phyloP scores from a whole-genome alignment of 2,888 invertebrate species.

The Chrysopilus asiliformis region DNA sequence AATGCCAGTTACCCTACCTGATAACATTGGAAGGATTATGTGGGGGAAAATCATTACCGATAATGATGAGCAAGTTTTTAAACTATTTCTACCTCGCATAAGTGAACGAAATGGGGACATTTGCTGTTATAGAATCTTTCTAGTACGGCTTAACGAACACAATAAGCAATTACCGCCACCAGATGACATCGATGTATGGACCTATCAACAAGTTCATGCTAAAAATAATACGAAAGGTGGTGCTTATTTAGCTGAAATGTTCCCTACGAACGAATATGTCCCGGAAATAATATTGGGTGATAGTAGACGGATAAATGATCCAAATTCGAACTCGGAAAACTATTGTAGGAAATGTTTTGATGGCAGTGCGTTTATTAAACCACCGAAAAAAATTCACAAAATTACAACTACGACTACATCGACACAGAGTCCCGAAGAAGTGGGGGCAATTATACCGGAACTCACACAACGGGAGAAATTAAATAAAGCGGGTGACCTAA shows the following conservation, averaged over 20 bases:
- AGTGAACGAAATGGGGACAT: conserved; percentile 78
- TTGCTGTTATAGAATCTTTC: conserved; percentile 71
- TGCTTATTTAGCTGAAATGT: conserved; percentile 76
- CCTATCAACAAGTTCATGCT: conserved; percentile 60
- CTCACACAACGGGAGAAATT: conserved; percentile 24
- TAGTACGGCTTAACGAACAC: conserved; percentile 50
- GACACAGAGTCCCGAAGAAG: conserved; percentile 13
- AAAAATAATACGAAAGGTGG: conserved; percentile 46
- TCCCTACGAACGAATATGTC: conserved; percentile 52
- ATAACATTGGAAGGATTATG: conserved; percentile 37
- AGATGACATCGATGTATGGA: conserved; percentile 51
- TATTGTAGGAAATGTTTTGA: conserved; percentile 26
- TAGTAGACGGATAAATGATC: conserved; percentile 35
- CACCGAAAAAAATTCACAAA: conserved; percentile 10
- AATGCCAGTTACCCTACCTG: conserved; percentile 60
- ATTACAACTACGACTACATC: conserved; percentile 13
- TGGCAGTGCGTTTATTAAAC: conserved; percentile 19
- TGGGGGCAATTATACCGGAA: conserved; percentile 14
- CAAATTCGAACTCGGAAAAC: too few relatives aligned
- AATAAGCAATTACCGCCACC: conserved; percentile 55
- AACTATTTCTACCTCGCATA: conserved; percentile 59
- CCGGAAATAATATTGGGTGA: conserved; percentile 64
- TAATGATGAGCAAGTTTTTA: conserved; percentile 56
- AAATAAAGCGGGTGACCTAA: conserved; percentile 24
- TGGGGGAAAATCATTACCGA: conserved; percentile 49